Evolutionary conservation across 2,797 vertebrate species (phyloP).

Genomic region (Atherinosoma microstoma): DNA sequence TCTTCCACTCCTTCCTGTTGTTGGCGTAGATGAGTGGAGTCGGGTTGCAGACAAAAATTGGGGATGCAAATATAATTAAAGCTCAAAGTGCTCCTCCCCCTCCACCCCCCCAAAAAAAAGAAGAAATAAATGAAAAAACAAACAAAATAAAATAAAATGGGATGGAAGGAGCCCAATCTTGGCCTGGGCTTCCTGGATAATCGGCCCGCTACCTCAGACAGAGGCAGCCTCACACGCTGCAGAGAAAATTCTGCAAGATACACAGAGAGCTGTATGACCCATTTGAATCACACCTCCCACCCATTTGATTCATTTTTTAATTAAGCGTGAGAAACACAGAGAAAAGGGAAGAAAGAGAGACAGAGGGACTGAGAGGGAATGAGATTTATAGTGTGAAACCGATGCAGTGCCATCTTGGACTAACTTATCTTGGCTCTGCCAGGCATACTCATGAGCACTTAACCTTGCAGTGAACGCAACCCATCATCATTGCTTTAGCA

Average conservation of each 20-base stretch:
- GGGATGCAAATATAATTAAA: constrained; percentile 76
- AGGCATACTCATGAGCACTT: constrained; percentile 80
- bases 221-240: constrained; percentile 36
- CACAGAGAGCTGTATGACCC: constrained; percentile 70
- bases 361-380: constrained; percentile 37
- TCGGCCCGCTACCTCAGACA: constrained; percentile 64
- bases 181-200: constrained; percentile 73
- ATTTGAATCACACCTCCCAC: constrained; percentile 81
- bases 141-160: constrained; percentile 15
- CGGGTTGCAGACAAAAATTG: constrained; percentile 57
- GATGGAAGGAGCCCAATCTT: constrained; percentile 74
- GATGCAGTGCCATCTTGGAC: constrained; percentile 68
- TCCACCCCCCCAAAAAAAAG: too few relatives aligned
- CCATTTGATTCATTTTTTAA: constrained; percentile 83
- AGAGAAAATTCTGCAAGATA: constrained; percentile 43
- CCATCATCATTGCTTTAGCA: constrained; percentile 69
- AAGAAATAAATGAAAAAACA: not conserved
- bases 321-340: constrained; percentile 73
- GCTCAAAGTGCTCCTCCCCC: constrained; percentile 43
- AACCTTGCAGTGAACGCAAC: constrained; percentile 81
- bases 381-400: constrained; percentile 70
- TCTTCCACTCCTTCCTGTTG: constrained; percentile 24
- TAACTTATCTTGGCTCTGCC: constrained; percentile 83
- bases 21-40: constrained; percentile 35
- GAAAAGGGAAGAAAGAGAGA: constrained; percentile 56